These are phyloP conservation scores for Ellobius talpinus DNA, from an alignment of 2,113 vertebrate genomes.

Conservation along the genomic window DNA sequence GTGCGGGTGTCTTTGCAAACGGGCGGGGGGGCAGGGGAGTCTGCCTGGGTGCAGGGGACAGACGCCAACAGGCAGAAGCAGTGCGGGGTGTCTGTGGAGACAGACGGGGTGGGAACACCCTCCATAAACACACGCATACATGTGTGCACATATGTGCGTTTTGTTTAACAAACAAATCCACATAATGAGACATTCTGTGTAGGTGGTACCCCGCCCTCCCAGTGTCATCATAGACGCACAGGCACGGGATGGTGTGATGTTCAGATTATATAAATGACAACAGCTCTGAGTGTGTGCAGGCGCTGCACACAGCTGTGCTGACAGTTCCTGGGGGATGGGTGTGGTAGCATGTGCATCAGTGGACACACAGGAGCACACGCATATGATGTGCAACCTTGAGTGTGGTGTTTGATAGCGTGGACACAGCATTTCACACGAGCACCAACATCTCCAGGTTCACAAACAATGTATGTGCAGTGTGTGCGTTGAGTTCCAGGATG, in stretches of 20 bases:
- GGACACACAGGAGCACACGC: background rate
- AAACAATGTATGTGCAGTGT: background rate
- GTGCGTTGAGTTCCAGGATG: background rate
- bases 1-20: conserved; percentile 67
- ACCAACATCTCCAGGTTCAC: background rate
- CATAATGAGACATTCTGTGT: background rate
- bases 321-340: background rate
- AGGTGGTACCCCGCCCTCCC: background rate
- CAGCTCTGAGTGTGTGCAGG: too few relatives aligned
- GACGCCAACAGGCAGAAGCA: background rate
- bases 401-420: accelerated
- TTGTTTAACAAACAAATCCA: conserved; percentile 70
- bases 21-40: conserved; percentile 45
- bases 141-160: conserved; percentile 42
- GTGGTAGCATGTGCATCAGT: background rate
- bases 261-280: background rate
- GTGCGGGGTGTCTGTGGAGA: conserved; percentile 45
- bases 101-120: conserved; percentile 29
- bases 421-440: background rate
- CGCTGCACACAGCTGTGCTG: background rate
- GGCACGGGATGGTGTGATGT: background rate
- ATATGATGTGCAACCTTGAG: background rate
- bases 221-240: background rate
- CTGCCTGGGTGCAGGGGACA: background rate
- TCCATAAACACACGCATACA: background rate